Base-by-base conservation (phyloP, 2,888 invertebrate genomes). In the Rosalia funebris region DNA sequence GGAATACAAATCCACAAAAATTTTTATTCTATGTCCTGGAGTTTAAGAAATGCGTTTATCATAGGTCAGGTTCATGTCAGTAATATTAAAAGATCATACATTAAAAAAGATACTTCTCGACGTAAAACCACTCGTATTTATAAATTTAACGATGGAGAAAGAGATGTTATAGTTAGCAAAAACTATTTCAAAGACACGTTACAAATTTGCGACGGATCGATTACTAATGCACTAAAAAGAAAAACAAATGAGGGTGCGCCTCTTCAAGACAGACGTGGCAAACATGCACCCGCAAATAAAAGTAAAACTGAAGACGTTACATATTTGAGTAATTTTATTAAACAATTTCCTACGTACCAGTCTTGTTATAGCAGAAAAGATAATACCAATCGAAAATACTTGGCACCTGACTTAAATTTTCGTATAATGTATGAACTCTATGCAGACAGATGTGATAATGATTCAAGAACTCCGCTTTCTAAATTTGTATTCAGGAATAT, bases 371-470 rank as follows among this genome's bases (percentile, higher is more conserved):
- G 25, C 7, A 25, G 25, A 7, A 5, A 3, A 5, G 25, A 25
- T 25, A 25, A 25, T 25, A 7, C 7, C 3, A 25, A 25, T 25
- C 3, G 25, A 25, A 7, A 25, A 7, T 34, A 34, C 11, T 17
- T 42, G 17, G 7, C 41, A 17, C 41, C 15, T 1, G 41, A 42
- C 32, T 34, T 54, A 34, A 54, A 44, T 42, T 25, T 42, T 14
- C 39, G 19, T 5, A 54, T 41, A 32, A 44, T 54, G 41, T 41
- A 53, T 42, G 44, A 54, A 2, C 42, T 54, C 16, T 54, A 42
- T 5, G 15, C 17, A 54, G 54, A 54, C 31, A 32, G 93, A n/a
- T 47, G 46, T 25, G 14, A 36, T 1, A 19, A 34, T 32, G 9
- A 56, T 14, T 36, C 31, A 15, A 20, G n/a, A 47, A 11, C 9